Evolutionary conservation across 2,888 invertebrate species (phyloP).

Genomic region (Meandrusa payeni): DNA sequence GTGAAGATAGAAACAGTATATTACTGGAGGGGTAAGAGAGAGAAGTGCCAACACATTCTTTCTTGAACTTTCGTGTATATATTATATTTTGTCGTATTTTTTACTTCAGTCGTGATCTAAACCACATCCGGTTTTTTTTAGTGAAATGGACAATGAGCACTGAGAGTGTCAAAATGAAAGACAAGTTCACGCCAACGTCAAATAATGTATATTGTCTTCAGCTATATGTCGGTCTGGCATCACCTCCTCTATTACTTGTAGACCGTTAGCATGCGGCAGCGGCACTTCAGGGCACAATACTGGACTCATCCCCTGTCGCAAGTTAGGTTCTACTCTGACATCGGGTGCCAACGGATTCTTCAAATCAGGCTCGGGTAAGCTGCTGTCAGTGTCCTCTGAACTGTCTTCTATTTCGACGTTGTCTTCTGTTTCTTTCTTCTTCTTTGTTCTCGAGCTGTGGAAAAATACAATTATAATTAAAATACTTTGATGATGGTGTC

Average conservation of each 20-base stretch:
- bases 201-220: slow-evolving; percentile 19
- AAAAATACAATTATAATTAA: too few species aligned
- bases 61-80: too few species aligned
- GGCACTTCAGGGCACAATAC: neutral
- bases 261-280: neutral
- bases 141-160: too few species aligned
- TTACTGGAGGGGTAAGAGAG: too few species aligned
- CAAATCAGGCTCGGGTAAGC: slow-evolving; percentile 34
- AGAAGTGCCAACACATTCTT: too few species aligned
- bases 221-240: neutral
- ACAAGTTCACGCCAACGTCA: slow-evolving; percentile 12
- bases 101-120: too few species aligned
- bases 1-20: too few species aligned
- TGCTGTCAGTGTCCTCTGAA: slow-evolving; percentile 35
- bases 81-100: too few species aligned
- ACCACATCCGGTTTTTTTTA: too few species aligned
- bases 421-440: slow-evolving; percentile 36
- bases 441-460: slow-evolving; percentile 45
- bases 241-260: neutral
- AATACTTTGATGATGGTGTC: too few species aligned
- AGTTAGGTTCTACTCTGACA: slow-evolving; percentile 27
- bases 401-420: slow-evolving; percentile 32
- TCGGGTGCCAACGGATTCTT: slow-evolving; percentile 5
- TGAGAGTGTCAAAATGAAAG: too few species aligned
- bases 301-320: neutral